Evolutionary conservation across 2,797 vertebrate genomes (phyloP).

Genomic region (Sebastes goodei): DNA sequence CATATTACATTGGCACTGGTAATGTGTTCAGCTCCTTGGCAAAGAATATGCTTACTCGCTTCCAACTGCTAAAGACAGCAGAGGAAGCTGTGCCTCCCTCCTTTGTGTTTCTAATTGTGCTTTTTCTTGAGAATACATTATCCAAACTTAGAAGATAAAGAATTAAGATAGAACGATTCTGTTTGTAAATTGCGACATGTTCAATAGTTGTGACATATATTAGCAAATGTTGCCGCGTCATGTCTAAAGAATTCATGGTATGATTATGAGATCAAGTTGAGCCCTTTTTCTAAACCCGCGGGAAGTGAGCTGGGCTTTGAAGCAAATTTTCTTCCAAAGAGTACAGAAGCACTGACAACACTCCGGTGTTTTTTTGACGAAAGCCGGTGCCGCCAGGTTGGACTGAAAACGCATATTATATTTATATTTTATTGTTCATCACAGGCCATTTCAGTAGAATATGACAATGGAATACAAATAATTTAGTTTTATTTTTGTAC

Average conservation of each 20-base stretch:
- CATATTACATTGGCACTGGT: conserved; percentile 64
- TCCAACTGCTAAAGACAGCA: conserved; percentile 66
- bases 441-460: no score
- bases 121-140: conserved; percentile 30
- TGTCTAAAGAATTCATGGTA: not conserved
- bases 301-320: no score
- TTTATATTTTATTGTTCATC: no score
- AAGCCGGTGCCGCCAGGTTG: no score
- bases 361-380: no score
- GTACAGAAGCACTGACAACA: no score
- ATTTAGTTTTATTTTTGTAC: no score
- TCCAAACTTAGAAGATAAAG: conserved; percentile 14
- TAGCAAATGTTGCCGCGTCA: not conserved
- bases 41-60: conserved; percentile 41
- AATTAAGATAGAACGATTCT: not conserved
- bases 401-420: no score
- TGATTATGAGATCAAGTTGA: conserved; percentile 6
- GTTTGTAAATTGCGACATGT: conserved; percentile 1
- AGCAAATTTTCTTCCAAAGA: no score
- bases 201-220: not conserved
- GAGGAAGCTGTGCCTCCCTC: conserved; percentile 43
- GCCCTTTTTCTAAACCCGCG: not conserved
- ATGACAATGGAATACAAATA: no score
- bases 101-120: conserved; percentile 10
- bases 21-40: conserved; percentile 60